A percentile compares a stretch with the other conserved stretches of the same genome.
Evolutionary conservation across 1,140 invertebrate genomes (phyloP).

Genomic region (Holotrichia oblita): DNA sequence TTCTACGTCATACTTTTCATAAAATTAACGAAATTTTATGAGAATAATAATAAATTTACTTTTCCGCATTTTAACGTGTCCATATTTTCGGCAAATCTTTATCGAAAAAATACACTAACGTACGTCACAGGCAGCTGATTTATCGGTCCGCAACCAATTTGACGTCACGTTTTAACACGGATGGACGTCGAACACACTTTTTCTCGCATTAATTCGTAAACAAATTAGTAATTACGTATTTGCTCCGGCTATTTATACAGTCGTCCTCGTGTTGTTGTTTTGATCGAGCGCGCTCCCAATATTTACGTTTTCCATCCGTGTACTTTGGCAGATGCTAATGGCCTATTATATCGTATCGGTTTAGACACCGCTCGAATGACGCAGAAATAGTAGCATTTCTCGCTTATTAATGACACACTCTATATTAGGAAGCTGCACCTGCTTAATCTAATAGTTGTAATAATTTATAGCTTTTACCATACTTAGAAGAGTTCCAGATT

Average conservation of each 20-base stretch:
- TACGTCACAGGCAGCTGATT: slow-evolving; percentile 8
- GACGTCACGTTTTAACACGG: slow-evolving; percentile 26
- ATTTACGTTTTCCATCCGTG: slow-evolving; percentile 29
- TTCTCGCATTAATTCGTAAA: slow-evolving; percentile 28
- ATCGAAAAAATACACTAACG: no score
- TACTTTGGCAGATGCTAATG: background rate
- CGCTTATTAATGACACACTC: slow-evolving; percentile 2
- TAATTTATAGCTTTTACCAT: background rate
- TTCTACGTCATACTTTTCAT: background rate
- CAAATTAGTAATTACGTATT: slow-evolving; percentile 32
- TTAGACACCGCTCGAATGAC: slow-evolving; percentile 13
- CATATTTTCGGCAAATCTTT: background rate
- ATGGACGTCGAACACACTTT: slow-evolving; percentile 5
- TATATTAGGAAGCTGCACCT: slow-evolving; percentile 11
- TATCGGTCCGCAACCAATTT: slow-evolving; percentile 14
- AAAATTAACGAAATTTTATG: background rate
- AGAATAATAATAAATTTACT: background rate
- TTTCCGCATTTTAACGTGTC: background rate
- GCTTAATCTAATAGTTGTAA: background rate
- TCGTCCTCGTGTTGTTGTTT: slow-evolving; percentile 22
- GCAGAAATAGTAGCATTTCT: slow-evolving; percentile 26
- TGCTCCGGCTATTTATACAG: slow-evolving; percentile 16
- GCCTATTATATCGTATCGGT: slow-evolving; percentile 8
- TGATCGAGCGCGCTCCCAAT: background rate
- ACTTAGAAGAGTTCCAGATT: background rate